phyloP scores from a whole-genome alignment of 2,113 vertebrate species.

The Oncorhynchus gorbuscha region DNA sequence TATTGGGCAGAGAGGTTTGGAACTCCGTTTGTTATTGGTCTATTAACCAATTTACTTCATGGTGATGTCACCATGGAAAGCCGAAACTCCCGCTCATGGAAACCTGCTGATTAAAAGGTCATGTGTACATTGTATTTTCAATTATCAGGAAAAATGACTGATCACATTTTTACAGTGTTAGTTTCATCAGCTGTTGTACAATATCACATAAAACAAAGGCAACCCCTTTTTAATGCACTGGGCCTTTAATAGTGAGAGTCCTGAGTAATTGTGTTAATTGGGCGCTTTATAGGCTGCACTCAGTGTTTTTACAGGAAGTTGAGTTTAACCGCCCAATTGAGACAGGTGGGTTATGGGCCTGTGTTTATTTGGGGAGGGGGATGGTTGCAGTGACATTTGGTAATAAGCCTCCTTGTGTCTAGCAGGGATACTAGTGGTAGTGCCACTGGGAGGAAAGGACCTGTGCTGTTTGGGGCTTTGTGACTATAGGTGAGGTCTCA shows the following conservation, averaged over 20 bases:
- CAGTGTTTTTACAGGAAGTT: constrained; percentile 26
- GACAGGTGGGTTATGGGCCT: background rate
- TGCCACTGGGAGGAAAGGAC: constrained; percentile 2
- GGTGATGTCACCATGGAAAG: too few relatives aligned
- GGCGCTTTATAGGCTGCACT: constrained; percentile 20
- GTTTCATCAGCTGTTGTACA: too few relatives aligned
- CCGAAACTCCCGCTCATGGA: too few relatives aligned
- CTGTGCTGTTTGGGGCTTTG: background rate
- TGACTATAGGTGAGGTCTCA: background rate
- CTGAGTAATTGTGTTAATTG: constrained; percentile 17
- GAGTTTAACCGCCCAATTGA: constrained; percentile 10
- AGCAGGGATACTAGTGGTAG: background rate
- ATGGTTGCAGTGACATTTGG: background rate
- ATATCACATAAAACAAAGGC: too few relatives aligned
- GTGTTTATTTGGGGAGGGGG: constrained; percentile 1
- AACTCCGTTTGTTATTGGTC: too few relatives aligned
- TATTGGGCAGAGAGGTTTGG: too few relatives aligned
- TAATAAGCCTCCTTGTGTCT: background rate
- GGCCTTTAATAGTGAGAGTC: constrained; percentile 8
- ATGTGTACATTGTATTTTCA: too few relatives aligned
- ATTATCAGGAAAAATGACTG: too few relatives aligned
- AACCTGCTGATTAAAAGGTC: too few relatives aligned
- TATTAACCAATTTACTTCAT: too few relatives aligned
- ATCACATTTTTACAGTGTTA: too few relatives aligned
- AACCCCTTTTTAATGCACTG: too few relatives aligned